A percentile compares a stretch with the other conserved stretches of the same genome.
Conservation (phyloP, 2,888 invertebrate genomes). For the Mimas tiliae region DNA sequence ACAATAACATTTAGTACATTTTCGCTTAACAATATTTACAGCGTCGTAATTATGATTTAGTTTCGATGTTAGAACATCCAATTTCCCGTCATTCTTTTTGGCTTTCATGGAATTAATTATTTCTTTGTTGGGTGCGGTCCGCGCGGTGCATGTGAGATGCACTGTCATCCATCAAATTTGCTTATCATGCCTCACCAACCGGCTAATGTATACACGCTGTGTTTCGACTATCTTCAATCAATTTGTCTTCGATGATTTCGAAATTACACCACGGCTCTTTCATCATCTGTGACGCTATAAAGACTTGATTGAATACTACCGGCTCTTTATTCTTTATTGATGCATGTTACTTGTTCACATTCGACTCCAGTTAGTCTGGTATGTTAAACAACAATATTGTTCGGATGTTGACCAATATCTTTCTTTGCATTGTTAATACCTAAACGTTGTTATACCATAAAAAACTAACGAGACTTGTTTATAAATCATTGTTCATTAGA, state of each 20-base stretch:
- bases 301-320: conserved; percentile 44
- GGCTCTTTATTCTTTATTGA: conserved; percentile 30
- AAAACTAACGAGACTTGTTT: conserved; percentile 21
- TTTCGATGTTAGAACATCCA: conserved; percentile 51
- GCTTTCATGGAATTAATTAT: conserved; percentile 78
- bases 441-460: conserved; percentile 14
- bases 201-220: conserved; percentile 54
- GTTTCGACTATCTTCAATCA: conserved; percentile 63
- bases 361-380: conserved; percentile 28
- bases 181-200: conserved; percentile 68
- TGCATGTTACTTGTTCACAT: conserved; percentile 30
- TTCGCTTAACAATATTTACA: conserved; percentile 37
- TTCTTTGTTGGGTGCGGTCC: conserved; percentile 67
- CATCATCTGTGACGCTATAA: conserved; percentile 49
- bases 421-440: conserved; percentile 17
- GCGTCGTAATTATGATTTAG: conserved; percentile 54
- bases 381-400: conserved; percentile 17
- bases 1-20: neutral
- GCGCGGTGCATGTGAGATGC: conserved; percentile 57
- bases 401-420: conserved; percentile 10
- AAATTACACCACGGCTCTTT: conserved; percentile 62
- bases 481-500: conserved; percentile 25
- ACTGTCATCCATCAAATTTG: conserved; percentile 76
- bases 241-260: conserved; percentile 68
- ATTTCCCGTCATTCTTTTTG: conserved; percentile 60